Evolutionary conservation across 1,140 invertebrate genomes (phyloP), one percentile per base, ranked within the genome.

Genomic region (Cydia splendana): DNA sequence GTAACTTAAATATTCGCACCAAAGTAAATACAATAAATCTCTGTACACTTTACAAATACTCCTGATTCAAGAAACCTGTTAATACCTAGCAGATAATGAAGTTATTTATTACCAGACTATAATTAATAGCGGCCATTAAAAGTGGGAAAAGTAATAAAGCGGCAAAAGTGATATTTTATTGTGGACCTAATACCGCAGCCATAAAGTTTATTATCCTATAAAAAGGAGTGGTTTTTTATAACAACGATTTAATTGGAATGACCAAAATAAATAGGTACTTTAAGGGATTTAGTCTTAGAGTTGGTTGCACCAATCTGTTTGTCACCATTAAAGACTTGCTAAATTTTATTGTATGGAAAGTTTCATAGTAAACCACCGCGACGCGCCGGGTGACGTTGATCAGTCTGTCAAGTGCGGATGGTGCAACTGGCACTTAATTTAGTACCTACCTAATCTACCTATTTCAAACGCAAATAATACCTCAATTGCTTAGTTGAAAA

Each of bases 171-270:
- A 1, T 71, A 28, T 71, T 38, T 38, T 38, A 71, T 42, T 71
- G n/a, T 18, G 38, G 38, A 71, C 67, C 34, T 15, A 42, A 71
- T 71, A 20, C 9, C n/a, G 6, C 5, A 30, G 67, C 34, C 0
- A 71, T 71, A 71, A 71, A 71, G 67, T 71, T 71, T 71, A 71
- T 38, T 18, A 30, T 71, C 67, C 30, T 42, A 71, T 42, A 18
- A 69, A 69, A 69, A 38, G 10, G 4, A 62, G 7, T 20, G 57
- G 3, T 48, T 48, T 48, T 48, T 51, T 51, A 48, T 48, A 48
- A 15, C 12, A 13, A 48, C 45, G 45, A 48, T 51, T 51, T n/a
- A 51, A 51, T 51, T 51, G 48, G 0, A 12, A 4, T 51, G 48
- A 51, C 4, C 13, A 51, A 51, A 51, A 51, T 15, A 51, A 51